These are phyloP conservation scores for Rhopalosiphum maidis DNA, from an alignment of 1,140 invertebrate genomes.

Conservation along the genomic window DNA sequence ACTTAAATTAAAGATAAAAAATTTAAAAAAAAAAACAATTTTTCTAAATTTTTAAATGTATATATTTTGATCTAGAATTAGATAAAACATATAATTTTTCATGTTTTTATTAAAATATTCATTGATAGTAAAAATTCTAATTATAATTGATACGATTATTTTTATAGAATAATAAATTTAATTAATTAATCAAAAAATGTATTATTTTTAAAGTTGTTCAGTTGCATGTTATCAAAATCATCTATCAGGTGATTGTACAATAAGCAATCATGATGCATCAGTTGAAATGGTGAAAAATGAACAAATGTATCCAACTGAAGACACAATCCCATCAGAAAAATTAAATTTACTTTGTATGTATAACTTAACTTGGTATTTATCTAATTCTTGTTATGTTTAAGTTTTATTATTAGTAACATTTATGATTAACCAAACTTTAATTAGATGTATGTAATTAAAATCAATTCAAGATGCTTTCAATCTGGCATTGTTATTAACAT, in stretches of 20 bases:
- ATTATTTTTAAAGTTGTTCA: slow-evolving; percentile 39
- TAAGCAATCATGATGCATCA: neutral
- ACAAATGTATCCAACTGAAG: slow-evolving; percentile 44
- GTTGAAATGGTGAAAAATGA: neutral
- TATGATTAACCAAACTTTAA: no score
- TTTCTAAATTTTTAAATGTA: no score
- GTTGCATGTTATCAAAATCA: slow-evolving; percentile 52
- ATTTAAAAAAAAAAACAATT: no score
- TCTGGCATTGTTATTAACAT: no score
- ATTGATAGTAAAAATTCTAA: neutral
- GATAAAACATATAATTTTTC: neutral
- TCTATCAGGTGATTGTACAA: slow-evolving; percentile 2
- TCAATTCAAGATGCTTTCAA: no score
- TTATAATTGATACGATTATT: neutral
- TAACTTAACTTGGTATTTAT: neutral
- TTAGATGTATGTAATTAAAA: no score
- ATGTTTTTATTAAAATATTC: neutral
- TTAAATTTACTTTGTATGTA: slow-evolving; percentile 52
- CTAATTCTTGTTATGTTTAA: neutral
- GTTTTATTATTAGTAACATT: neutral
- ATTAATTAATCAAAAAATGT: neutral
- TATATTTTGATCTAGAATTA: neutral
- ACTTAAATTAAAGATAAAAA: no score
- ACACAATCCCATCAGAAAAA: slow-evolving; percentile 46
- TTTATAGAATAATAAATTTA: neutral